Percentiles rank a stretch among this genome's conserved stretches.
phyloP scores from a whole-genome alignment of 2,113 vertebrate genomes.

The Guaruba guarouba region DNA sequence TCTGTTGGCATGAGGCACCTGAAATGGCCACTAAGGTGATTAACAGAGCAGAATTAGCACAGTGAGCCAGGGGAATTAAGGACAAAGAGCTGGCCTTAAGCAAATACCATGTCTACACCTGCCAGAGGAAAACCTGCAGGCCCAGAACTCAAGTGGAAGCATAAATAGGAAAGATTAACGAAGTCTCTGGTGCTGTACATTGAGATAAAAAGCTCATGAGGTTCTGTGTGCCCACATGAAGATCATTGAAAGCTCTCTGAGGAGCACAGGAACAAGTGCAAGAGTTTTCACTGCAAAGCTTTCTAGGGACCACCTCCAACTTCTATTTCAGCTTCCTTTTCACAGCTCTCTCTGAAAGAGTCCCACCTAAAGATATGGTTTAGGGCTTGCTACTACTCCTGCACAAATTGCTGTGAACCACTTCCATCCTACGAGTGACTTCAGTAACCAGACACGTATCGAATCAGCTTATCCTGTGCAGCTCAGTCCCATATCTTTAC shows the following conservation, averaged over 20 bases:
- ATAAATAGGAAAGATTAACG: neutral
- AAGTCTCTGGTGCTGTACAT: neutral
- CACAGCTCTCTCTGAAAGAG: neutral
- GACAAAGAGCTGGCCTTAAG: neutral
- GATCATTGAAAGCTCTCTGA: neutral
- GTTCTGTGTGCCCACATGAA: rapidly evolving
- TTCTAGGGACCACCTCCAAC: neutral
- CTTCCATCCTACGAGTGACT: neutral
- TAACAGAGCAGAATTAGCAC: slow-evolving; percentile 45
- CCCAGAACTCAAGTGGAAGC: neutral
- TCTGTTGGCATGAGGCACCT: neutral
- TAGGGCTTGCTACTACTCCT: neutral
- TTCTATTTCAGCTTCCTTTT: neutral
- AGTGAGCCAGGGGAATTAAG: neutral
- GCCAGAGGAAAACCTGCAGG: neutral
- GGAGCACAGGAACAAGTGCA: neutral
- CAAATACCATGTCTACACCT: neutral
- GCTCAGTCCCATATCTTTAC: neutral
- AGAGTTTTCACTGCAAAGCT: neutral
- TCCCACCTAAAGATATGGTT: neutral
- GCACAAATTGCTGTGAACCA: neutral
- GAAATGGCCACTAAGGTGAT: slow-evolving; percentile 9
- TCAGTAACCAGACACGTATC: neutral
- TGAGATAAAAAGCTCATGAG: neutral
- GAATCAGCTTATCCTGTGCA: neutral